Percentiles rank a stretch among this genome's conserved stretches.
Evolutionary conservation across 2,113 vertebrate genomes (phyloP).

Genomic region (Chloropsis hardwickii): DNA sequence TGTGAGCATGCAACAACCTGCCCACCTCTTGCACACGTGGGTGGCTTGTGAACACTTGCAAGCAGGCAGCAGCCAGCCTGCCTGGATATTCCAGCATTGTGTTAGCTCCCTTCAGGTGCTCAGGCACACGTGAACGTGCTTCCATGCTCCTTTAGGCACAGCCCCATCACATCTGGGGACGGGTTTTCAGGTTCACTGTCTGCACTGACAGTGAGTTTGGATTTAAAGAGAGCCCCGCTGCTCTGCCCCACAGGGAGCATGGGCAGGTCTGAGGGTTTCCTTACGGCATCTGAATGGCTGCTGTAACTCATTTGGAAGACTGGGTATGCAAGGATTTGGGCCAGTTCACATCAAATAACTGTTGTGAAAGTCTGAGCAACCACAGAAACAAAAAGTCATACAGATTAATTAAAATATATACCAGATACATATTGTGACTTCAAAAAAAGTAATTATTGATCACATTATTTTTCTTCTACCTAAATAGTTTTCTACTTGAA

Average conservation of each 20-base stretch:
- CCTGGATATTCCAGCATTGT: fast-evolving
- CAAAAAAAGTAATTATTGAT: neutral
- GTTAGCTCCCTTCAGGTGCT: neutral
- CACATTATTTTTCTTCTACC: neutral
- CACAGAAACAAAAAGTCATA: neutral
- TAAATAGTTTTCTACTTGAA: neutral
- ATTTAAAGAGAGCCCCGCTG: neutral
- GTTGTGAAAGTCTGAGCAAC: neutral
- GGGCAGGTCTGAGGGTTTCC: neutral
- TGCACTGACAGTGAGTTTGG: neutral
- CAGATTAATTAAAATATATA: neutral
- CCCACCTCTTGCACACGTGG: fast-evolving
- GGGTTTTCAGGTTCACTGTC: neutral
- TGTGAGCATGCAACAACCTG: neutral
- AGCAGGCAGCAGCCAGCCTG: neutral
- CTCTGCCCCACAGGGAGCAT: neutral
- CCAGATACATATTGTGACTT: neutral
- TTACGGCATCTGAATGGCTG: neutral
- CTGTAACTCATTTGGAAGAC: neutral
- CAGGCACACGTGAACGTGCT: neutral
- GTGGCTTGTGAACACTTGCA: neutral
- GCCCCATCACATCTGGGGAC: neutral
- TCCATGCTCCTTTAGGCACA: neutral
- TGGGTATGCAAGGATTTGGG: neutral
- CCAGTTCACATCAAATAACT: neutral